Base-by-base conservation (phyloP, 2,888 invertebrate genomes). In the Gasteruption jaculator region DNA sequence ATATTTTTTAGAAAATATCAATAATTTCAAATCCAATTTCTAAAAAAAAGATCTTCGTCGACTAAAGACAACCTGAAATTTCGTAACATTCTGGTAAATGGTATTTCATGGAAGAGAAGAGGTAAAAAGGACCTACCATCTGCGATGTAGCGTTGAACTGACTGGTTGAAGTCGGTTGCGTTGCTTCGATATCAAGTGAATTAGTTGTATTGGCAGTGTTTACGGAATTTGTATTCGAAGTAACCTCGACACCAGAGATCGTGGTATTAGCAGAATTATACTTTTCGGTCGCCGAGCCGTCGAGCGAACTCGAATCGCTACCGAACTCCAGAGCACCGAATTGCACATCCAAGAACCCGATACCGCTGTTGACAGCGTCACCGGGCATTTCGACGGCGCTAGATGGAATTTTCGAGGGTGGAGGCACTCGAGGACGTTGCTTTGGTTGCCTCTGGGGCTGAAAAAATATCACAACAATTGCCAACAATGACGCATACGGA, bases 341-440 rank as follows among this genome's bases (percentile, higher is more conserved):
- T 74, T 94, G 93, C 51, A 95, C 91, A 74, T 94, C 94, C 55
- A 95, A 77, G 70, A 85, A 84, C 49, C 79, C 80, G 52, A 83
- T 81, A 50, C 81, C 82, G 45, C 81, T 81, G 61, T 82, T 84
- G 10, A 82, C 74, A 43, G 85, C 77, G 60, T 91, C 91, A 49
- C 90, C 93, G 1, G 95, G 95, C 95, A 95, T 95, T 74, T 95
- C 95, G 25, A 96, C 95, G 15, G 95, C 94, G 42, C 85, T 86
- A 38, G 90, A 80, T 27, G 94, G 95, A 62, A 96, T 96, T 86
- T 92, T 71, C 6, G 72, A 65, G 20, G 70, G 71, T 5, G 70
- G 71, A 24, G 70, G 71, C 19, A 66, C 62, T 44, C 68, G 60
- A 3, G 70, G 68, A 29, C 67, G 64, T 54, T 65, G 67, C 40